Evolutionary conservation across 2,888 invertebrate species (phyloP).

Genomic region (Lithophane socia): DNA sequence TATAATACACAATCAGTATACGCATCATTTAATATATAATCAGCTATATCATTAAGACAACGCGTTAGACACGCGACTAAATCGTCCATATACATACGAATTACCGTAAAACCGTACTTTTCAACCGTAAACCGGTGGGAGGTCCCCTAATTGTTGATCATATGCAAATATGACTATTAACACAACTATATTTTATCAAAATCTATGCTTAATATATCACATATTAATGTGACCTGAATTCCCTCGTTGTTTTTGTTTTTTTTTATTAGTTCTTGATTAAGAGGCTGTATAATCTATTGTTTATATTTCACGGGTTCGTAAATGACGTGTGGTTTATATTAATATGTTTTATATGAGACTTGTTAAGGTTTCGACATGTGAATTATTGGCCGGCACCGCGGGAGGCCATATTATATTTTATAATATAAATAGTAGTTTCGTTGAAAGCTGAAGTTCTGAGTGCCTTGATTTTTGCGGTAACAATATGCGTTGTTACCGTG

Average conservation of each 20-base stretch:
- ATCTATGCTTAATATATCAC: constrained; percentile 54
- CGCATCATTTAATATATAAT: constrained; percentile 58
- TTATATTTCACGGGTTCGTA: constrained; percentile 54
- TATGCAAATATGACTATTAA: constrained; percentile 82
- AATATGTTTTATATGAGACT: constrained; percentile 54
- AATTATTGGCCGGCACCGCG: constrained; percentile 54
- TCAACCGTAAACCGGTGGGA: constrained; percentile 78
- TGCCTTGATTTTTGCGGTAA: constrained; percentile 17
- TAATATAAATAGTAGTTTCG: constrained; percentile 28
- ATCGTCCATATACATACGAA: constrained; percentile 80
- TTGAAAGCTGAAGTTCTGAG: constrained; percentile 20
- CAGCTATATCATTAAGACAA: constrained; percentile 67
- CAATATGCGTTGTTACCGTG: background rate
- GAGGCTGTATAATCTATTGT: constrained; percentile 59
- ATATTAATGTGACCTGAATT: constrained; percentile 58
- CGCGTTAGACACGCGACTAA: constrained; percentile 81
- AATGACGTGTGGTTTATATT: constrained; percentile 53
- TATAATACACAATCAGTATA: constrained; percentile 49
- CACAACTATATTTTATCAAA: constrained; percentile 68
- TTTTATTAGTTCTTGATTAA: constrained; percentile 56
- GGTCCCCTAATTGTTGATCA: constrained; percentile 86
- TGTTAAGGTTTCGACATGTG: constrained; percentile 46
- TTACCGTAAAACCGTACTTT: constrained; percentile 77
- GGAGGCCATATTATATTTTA: constrained; percentile 35
- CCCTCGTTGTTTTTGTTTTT: constrained; percentile 30